A percentile compares a stretch with the other conserved stretches of the same genome.
These are phyloP conservation scores for Protobothrops mucrosquamatus DNA, from an alignment of 2,113 vertebrate genomes.

Conservation along the genomic window DNA sequence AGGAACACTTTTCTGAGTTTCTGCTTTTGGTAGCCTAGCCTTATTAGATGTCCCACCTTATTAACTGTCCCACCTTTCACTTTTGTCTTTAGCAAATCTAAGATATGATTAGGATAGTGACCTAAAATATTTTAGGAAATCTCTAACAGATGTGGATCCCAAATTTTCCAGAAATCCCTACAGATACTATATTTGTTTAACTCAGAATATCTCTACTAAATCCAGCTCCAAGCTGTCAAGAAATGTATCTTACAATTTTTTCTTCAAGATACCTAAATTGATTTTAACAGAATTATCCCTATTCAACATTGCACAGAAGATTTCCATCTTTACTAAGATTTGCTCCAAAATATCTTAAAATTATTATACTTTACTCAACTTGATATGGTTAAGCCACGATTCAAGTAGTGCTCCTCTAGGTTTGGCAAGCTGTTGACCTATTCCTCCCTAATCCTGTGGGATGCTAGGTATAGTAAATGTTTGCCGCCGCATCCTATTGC, in stretches of 20 bases:
- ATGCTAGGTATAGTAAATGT: not conserved
- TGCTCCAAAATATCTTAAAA: not conserved
- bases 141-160: not conserved
- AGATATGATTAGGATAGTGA: not conserved
- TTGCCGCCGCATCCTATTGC: not conserved
- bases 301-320: not conserved
- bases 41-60: not conserved
- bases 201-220: not conserved
- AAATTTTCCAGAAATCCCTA: not conserved
- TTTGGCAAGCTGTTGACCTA: not conserved
- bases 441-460: not conserved
- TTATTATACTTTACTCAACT: not conserved
- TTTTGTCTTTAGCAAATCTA: not conserved
- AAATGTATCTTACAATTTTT: not conserved
- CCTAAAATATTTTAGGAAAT: not conserved
- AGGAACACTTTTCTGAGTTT: not conserved
- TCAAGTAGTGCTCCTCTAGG: not conserved
- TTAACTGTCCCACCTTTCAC: not conserved
- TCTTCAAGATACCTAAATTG: not conserved
- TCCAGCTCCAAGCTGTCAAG: not conserved
- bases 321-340: not conserved
- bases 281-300: not conserved
- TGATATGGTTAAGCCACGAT: not conserved
- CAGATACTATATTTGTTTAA: not conserved
- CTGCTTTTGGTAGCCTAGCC: not conserved